These are phyloP conservation scores for Sebastes trivittatus DNA, from an alignment of 2,797 vertebrate genomes.

Conservation along the genomic window DNA sequence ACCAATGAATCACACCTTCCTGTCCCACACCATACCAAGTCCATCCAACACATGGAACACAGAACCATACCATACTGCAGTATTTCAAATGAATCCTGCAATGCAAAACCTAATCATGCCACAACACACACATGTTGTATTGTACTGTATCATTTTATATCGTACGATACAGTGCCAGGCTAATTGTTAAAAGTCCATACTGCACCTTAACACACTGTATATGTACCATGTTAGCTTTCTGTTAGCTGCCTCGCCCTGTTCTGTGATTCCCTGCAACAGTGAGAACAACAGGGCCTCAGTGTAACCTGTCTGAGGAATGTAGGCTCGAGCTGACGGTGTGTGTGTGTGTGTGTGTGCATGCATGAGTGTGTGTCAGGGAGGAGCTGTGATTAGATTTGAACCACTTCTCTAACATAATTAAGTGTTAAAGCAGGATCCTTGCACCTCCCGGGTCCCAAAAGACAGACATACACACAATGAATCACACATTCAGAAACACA, in stretches of 20 bases:
- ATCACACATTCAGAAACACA: neutral
- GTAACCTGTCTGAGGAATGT: slow-evolving; percentile 60
- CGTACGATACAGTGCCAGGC: neutral
- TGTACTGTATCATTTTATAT: neutral
- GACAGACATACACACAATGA: neutral
- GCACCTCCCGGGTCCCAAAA: neutral
- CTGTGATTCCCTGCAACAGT: neutral
- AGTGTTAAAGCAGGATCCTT: slow-evolving; percentile 8
- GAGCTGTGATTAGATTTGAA: slow-evolving; percentile 61
- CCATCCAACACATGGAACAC: neutral
- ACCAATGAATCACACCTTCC: neutral
- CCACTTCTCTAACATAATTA: slow-evolving; percentile 58
- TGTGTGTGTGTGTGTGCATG: neutral
- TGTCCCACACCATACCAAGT: neutral
- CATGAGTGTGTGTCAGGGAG: neutral
- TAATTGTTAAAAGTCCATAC: neutral
- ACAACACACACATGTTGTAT: neutral
- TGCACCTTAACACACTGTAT: neutral
- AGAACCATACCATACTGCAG: neutral
- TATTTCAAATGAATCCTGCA: neutral
- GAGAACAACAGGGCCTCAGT: slow-evolving; percentile 47
- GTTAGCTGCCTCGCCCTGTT: neutral
- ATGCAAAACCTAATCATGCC: neutral
- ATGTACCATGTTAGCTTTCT: neutral
- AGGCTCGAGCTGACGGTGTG: neutral